Evolutionary conservation across 2,888 invertebrate species (phyloP), one percentile per base, ranked within the genome.

Genomic region (Auanema sp.): DNA sequence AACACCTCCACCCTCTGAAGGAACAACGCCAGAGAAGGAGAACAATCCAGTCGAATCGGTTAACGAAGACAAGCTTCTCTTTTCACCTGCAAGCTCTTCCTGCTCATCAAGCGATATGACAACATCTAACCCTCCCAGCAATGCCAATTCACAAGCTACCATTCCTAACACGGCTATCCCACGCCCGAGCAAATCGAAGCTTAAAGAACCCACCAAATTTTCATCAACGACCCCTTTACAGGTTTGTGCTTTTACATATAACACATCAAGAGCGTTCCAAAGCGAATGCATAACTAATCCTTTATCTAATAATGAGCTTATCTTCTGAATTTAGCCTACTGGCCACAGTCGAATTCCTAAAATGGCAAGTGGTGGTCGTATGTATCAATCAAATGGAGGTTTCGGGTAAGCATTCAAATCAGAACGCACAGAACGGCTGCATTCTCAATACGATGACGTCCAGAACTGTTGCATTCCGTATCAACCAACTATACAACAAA

Each of bases 301-400:
- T n/a, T n/a, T n/a, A n/a, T n/a, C n/a, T n/a, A n/a, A n/a, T n/a
- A n/a, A n/a, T n/a, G n/a, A n/a, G n/a, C n/a, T n/a, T n/a, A n/a
- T n/a, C n/a, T n/a, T n/a, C n/a, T n/a, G n/a, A n/a, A n/a, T 61
- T 61, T 47, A 62, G 62, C 51, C 40, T 12, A 42, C 23, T 16
- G 52, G 33, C 16, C 41, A 50, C 16, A 62, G 23, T 14, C n/a
- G 40, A 59, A 62, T 62, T 16, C 62, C 62, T 21, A 62, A 62
- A 40, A 62, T 62, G 62, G 50, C 62, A 23, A 62, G 62, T 24
- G 57, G 62, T 6, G 50, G 56, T 16, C 43, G 61, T 3, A 12
- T 62, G 21, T 40, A 57, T n/a, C 33, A 33, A 33, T 33, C 33
- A 3, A 8, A 3, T 33, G 33, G 33, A 33, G 33, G 33, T 33